Percentiles rank a stretch among this genome's conserved stretches.
phyloP scores from a whole-genome alignment of 2,888 invertebrate species.

The Spialia ferax region DNA sequence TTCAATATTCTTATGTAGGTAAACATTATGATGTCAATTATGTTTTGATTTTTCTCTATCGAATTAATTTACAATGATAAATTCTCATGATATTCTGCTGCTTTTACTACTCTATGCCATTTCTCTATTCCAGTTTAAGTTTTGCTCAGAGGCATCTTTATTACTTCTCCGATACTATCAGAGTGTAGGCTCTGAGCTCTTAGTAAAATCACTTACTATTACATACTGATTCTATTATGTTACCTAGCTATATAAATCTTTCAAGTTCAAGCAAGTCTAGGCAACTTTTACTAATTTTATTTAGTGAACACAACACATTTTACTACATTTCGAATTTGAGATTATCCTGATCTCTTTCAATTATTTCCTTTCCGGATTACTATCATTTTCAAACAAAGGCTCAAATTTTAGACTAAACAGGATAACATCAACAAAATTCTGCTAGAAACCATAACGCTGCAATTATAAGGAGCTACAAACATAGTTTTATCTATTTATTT shows the following conservation, averaged over 20 bases:
- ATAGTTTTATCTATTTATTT: conserved; percentile 34
- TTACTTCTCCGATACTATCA: neutral
- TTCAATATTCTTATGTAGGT: no score
- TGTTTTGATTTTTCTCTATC: no score
- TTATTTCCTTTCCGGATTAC: no score
- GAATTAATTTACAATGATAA: no score
- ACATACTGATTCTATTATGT: neutral
- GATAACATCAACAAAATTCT: conserved; percentile 3
- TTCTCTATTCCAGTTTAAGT: neutral
- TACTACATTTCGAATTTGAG: no score
- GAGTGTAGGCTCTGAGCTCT: neutral
- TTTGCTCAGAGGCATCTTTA: neutral
- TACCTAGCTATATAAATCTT: no score
- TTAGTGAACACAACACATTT: no score
- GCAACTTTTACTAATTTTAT: no score
- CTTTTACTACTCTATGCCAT: neutral
- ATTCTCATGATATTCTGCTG: neutral
- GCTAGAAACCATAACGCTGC: conserved; percentile 2
- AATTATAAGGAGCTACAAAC: conserved; percentile 7
- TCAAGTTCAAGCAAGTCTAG: no score
- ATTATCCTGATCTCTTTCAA: no score
- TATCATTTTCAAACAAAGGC: neutral
- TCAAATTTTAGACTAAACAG: neutral
- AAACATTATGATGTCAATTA: no score
- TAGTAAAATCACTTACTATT: conserved; percentile 2